These are phyloP conservation scores for Xylocopa sonorina DNA, from an alignment of 1,140 invertebrate genomes.

Conservation along the genomic window DNA sequence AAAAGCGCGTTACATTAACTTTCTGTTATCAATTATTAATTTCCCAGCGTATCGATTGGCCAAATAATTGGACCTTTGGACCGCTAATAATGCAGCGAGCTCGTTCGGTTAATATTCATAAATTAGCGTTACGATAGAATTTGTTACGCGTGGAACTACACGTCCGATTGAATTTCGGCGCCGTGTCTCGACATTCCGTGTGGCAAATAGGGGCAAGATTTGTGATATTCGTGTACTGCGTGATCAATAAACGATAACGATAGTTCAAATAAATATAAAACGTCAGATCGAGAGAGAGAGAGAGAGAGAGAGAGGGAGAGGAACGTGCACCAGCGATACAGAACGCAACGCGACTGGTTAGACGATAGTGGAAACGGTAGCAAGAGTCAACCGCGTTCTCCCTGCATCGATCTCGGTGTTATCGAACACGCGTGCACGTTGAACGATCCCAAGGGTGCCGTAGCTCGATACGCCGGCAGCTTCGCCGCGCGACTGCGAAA, in stretches of 20 bases:
- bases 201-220: no score
- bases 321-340: no score
- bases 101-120: slow-evolving; percentile 55
- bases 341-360: neutral
- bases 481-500: slow-evolving; percentile 61
- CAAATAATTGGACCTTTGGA: slow-evolving; percentile 33
- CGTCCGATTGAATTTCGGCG: neutral
- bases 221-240: no score
- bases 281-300: no score
- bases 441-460: slow-evolving; percentile 55
- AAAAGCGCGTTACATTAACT: slow-evolving; percentile 29
- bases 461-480: slow-evolving; percentile 46
- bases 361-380: neutral
- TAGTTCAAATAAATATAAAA: no score
- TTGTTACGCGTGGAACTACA: slow-evolving; percentile 21
- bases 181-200: neutral
- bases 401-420: slow-evolving; percentile 55
- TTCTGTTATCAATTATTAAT: slow-evolving; percentile 49
- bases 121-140: slow-evolving; percentile 54
- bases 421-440: slow-evolving; percentile 48
- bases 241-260: no score
- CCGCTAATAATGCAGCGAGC: slow-evolving; percentile 44
- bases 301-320: no score
- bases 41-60: slow-evolving; percentile 43
- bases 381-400: slow-evolving; percentile 4